phyloP scores from a whole-genome alignment of 2,797 vertebrate genomes.

The Meriones psammophilus region DNA sequence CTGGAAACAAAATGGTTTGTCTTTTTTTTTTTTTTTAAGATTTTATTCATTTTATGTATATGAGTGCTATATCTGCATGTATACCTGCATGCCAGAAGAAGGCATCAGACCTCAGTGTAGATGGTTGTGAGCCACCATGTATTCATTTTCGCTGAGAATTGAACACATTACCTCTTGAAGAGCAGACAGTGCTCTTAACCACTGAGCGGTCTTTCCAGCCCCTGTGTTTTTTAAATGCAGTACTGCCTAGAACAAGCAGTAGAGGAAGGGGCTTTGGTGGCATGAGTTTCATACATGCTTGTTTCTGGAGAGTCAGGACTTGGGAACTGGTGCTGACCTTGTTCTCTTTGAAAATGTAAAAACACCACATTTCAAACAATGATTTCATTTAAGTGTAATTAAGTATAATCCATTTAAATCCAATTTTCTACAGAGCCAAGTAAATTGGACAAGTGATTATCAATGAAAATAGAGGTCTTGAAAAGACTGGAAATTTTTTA shows the following conservation, averaged over 20 bases:
- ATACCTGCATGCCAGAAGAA: too few relatives aligned
- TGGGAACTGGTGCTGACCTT: slow-evolving; percentile 40
- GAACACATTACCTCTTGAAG: too few relatives aligned
- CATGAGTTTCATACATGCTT: slow-evolving; percentile 20
- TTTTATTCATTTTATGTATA: not conserved
- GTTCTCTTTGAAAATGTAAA: slow-evolving; percentile 58
- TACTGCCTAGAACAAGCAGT: slow-evolving; percentile 64
- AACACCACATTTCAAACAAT: slow-evolving; percentile 46
- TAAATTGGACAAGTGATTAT: slow-evolving; percentile 54
- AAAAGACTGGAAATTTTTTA: slow-evolving; percentile 39
- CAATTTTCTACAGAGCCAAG: slow-evolving; percentile 30
- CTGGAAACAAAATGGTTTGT: slow-evolving; percentile 61
- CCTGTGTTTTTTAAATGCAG: slow-evolving; percentile 40
- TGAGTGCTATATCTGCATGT: too few relatives aligned
- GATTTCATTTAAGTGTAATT: slow-evolving; percentile 57
- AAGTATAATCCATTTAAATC: slow-evolving; percentile 49
- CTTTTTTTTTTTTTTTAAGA: slow-evolving; percentile 35
- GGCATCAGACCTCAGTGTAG: too few relatives aligned
- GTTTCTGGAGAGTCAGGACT: not conserved
- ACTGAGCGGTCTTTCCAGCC: too few relatives aligned
- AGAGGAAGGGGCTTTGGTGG: slow-evolving; percentile 75
- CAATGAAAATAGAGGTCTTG: slow-evolving; percentile 7
- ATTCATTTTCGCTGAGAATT: too few relatives aligned
- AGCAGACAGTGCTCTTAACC: too few relatives aligned
- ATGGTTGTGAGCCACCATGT: too few relatives aligned